Conservation (phyloP, 2,888 invertebrate genomes). For the Galerucella nymphaeae region DNA sequence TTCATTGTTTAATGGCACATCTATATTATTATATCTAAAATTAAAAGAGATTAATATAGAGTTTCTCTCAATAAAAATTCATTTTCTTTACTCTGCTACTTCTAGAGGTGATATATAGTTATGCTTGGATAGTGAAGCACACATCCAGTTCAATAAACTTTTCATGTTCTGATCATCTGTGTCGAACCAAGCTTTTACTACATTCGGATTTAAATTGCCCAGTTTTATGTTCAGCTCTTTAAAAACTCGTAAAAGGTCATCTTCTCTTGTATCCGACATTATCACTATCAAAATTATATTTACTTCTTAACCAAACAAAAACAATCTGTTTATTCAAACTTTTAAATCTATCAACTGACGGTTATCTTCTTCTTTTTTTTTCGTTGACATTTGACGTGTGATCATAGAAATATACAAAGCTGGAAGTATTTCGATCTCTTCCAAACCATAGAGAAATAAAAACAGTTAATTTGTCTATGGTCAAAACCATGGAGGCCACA, state of each 20-base stretch:
- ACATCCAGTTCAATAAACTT: conserved; percentile 57
- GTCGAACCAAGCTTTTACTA: conserved; percentile 59
- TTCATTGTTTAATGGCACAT: conserved; percentile 35
- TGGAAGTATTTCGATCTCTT: too few relatives aligned
- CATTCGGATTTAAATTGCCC: conserved; percentile 50
- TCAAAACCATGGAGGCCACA: too few relatives aligned
- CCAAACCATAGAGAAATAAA: too few relatives aligned
- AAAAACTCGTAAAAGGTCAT: conserved; percentile 50
- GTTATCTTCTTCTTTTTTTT: too few relatives aligned
- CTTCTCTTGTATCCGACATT: conserved; percentile 47
- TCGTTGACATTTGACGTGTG: too few relatives aligned
- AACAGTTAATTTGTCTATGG: too few relatives aligned
- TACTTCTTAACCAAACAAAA: background rate
- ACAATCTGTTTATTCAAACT: too few relatives aligned
- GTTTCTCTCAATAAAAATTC: background rate
- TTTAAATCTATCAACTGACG: too few relatives aligned
- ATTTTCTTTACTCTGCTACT: conserved; percentile 44
- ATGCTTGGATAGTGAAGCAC: conserved; percentile 49
- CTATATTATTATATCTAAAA: conserved; percentile 46
- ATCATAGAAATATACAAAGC: too few relatives aligned
- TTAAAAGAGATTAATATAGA: background rate
- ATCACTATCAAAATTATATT: background rate
- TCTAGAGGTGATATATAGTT: conserved; percentile 54
- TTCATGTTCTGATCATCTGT: conserved; percentile 53
- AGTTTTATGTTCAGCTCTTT: conserved; percentile 50